Base-by-base conservation (phyloP, 2,888 invertebrate species). In the Melipona bicolor region DNA sequence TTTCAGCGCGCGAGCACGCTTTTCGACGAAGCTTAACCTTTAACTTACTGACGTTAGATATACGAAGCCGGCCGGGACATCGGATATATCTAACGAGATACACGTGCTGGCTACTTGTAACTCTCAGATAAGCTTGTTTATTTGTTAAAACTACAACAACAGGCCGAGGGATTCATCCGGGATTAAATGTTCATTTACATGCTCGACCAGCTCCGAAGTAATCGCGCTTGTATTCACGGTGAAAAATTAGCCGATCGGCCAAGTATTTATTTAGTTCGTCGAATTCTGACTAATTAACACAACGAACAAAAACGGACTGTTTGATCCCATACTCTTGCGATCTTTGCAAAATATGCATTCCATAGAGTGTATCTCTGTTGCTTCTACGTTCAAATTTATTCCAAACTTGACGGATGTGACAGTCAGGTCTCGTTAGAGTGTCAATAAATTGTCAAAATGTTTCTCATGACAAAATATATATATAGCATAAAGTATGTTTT, bases 31-130 rank as follows among this genome's bases (percentile, higher is more conserved):
- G 81, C 64, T 81, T 81, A 77, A 81, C 73, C 81, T 81, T 77
- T 81, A 84, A 80, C 80, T 77, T 43, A 36, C 27, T 68, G 85
- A 77, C 77, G 77, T 81, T 78, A 84, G 81, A 84, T 74, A 69
- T 64, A 75, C 36, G 73, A 59, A 50, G 50, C 27, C 19, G 19
- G 76, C 43, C 54, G 75, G 36, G 74, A 71, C 80, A 71, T 81
- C 71, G 77, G 71, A 52, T 81, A 71, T 84, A 84, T 85, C 85
- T 85, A 78, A 84, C 77, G 81, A 85, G 85, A 85, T 85, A 85
- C 81, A 81, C 81, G 74, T 84, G 85, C 81, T 81, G 81, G 76
- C 72, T 59, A 68, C 85, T 81, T 77, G 85, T 85, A 81, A 61
- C 79, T 71, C 77, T 49, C 56, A 69, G 85, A 85, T 85, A 85